Conservation (phyloP, 2,888 invertebrate genomes). For the Troilus luridus region DNA sequence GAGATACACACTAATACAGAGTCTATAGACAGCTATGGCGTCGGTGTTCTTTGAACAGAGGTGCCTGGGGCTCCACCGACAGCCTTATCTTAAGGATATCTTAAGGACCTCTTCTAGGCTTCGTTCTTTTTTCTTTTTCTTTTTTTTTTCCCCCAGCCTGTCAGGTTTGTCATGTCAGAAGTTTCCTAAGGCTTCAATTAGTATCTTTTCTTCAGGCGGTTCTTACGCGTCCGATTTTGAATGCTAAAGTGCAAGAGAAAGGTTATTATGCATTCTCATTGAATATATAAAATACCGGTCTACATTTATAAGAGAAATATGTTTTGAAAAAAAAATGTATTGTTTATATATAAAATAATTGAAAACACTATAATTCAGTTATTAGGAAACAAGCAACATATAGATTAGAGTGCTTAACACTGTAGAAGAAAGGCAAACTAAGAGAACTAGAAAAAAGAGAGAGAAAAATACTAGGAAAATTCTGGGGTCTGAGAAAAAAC, state of each 20-base stretch:
- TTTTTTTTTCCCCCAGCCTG: background rate
- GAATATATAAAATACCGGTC: no score
- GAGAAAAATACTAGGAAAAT: no score
- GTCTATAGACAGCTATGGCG: background rate
- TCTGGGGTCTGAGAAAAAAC: no score
- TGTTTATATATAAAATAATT: no score
- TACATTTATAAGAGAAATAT: no score
- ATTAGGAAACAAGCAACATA: no score
- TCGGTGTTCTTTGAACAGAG: background rate
- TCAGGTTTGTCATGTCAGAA: conserved; percentile 16
- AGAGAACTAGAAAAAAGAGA: no score
- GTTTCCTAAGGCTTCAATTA: conserved; percentile 30
- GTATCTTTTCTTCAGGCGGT: conserved; percentile 9
- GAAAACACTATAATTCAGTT: no score
- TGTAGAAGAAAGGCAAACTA: no score
- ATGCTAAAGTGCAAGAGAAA: background rate
- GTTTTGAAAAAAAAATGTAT: no score
- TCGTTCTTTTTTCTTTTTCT: conserved; percentile 1
- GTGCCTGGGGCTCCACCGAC: background rate
- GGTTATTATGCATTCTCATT: background rate
- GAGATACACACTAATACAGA: background rate
- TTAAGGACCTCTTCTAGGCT: conserved; percentile 31
- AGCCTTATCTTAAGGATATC: background rate
- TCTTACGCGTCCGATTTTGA: background rate
- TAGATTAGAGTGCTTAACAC: no score